Evolutionary conservation across 1,140 invertebrate species (phyloP), one percentile per base, ranked within the genome.

Genomic region (Prorops nasuta): DNA sequence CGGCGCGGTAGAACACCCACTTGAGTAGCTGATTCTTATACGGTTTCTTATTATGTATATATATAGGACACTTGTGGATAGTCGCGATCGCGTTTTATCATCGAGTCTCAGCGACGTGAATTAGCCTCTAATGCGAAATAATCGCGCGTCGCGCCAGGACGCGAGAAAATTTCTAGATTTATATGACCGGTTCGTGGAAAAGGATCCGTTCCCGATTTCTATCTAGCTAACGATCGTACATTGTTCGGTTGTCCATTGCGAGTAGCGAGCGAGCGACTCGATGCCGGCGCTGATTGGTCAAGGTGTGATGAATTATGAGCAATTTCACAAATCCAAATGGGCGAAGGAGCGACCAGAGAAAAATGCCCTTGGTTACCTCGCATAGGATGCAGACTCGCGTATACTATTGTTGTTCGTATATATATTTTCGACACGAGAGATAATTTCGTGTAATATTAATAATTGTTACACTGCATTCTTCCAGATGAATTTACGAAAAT

Each of bases 291-390:
- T 10, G 24, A 28, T 4, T 28, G 4, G 10, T 4, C 61, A 58
- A 65, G 67, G 64, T 63, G 69, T 69, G 67, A 72, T 70, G 69
- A 73, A 69, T 70, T 69, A 67, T 58, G 62, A 62, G 65, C 60
- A 58, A 69, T 71, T 66, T 60, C 44, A 51, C 58, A 50, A 66
- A 63, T 52, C 51, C 53, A 46, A 54, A 36, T 42, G 41, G 28
- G 43, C 48, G 39, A 19, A 45, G 45, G 41, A 41, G n/a, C 49
- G 32, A 53, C 54, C n/a, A n/a, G n/a, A n/a, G n/a, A n/a, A n/a
- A n/a, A n/a, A n/a, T n/a, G n/a, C n/a, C n/a, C n/a, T n/a, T n/a
- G n/a, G n/a, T n/a, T n/a, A n/a, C n/a, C n/a, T n/a, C n/a, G n/a
- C n/a, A n/a, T n/a, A n/a, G n/a, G n/a, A n/a, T n/a, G n/a, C n/a